Evolutionary conservation across 2,797 vertebrate species (phyloP).

Genomic region (Nannoperca australis): DNA sequence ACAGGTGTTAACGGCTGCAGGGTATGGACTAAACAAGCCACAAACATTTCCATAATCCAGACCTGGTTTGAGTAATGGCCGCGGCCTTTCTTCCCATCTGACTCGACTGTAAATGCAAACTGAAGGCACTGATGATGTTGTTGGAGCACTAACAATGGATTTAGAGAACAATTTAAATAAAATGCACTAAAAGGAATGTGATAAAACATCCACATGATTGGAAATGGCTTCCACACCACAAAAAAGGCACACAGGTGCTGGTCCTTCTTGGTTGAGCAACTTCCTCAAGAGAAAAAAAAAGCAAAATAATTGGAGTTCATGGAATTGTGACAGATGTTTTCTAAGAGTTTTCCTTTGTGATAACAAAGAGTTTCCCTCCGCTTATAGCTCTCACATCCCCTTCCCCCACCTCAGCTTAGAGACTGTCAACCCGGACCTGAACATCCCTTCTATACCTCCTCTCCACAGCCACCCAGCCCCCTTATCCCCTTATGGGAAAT

Average conservation of each 20-base stretch:
- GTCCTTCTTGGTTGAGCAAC: conserved; percentile 33
- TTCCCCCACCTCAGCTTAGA: conserved; percentile 30
- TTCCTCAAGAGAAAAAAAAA: background rate
- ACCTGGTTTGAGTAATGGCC: conserved; percentile 46
- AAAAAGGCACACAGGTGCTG: conserved; percentile 49
- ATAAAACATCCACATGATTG: conserved; percentile 43
- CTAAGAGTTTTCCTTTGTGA: conserved; percentile 27
- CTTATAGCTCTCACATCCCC: conserved; percentile 13
- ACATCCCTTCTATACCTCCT: conserved; percentile 56
- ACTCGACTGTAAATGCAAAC: conserved; percentile 49
- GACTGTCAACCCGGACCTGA: conserved; percentile 58
- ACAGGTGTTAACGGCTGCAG: conserved; percentile 77
- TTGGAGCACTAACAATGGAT: conserved; percentile 32
- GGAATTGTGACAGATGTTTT: conserved; percentile 15
- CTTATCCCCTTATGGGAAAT: conserved; percentile 62
- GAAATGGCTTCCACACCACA: conserved; percentile 46
- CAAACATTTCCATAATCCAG: conserved; percentile 70
- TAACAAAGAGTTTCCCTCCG: conserved; percentile 20
- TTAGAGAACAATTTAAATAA: conserved; percentile 38
- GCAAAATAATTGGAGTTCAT: background rate
- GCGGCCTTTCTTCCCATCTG: conserved; percentile 11
- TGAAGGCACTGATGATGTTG: conserved; percentile 28
- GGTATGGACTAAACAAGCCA: conserved; percentile 65
- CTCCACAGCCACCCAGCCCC: conserved; percentile 56
- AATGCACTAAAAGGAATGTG: conserved; percentile 41